Evolutionary conservation across 2,888 invertebrate species (phyloP).

Genomic region (Lasioglossum villosulum): DNA sequence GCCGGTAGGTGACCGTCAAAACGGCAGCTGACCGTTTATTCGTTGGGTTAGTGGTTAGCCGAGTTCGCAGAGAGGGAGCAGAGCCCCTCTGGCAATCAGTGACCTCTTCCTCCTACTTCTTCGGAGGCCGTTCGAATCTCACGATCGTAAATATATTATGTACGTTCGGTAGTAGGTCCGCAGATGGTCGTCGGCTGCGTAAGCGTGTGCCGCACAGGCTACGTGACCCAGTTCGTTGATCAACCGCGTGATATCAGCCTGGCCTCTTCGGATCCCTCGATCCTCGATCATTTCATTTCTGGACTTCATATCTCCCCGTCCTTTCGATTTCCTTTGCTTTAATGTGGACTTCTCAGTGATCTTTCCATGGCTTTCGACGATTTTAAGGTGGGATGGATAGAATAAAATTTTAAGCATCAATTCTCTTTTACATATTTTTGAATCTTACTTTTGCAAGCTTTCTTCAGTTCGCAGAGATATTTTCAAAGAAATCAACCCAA

Average conservation of each 20-base stretch:
- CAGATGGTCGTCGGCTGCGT: constrained; percentile 62
- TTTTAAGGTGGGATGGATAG: no score
- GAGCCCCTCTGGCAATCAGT: constrained; percentile 66
- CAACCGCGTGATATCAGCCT: constrained; percentile 69
- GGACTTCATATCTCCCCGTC: neutral
- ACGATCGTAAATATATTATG: constrained; percentile 77
- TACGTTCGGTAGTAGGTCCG: constrained; percentile 63
- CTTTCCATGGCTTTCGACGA: no score
- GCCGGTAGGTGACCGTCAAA: constrained; percentile 54
- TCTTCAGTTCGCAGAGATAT: neutral
- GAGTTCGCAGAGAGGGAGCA: constrained; percentile 20
- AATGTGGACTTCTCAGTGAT: neutral
- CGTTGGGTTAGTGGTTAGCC: constrained; percentile 60
- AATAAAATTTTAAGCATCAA: no score
- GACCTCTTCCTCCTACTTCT: constrained; percentile 69
- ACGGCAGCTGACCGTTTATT: constrained; percentile 68
- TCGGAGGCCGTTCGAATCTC: constrained; percentile 75
- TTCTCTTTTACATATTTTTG: no score
- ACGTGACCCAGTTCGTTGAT: constrained; percentile 79
- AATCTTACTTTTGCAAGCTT: neutral
- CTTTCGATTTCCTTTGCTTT: neutral
- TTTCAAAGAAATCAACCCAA: neutral
- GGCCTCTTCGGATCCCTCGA: constrained; percentile 12
- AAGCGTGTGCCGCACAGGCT: constrained; percentile 56
- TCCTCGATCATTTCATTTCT: neutral